A percentile compares a stretch with the other conserved stretches of the same genome.
Evolutionary conservation across 2,113 vertebrate species (phyloP).

Genomic region (Helogale parvula): DNA sequence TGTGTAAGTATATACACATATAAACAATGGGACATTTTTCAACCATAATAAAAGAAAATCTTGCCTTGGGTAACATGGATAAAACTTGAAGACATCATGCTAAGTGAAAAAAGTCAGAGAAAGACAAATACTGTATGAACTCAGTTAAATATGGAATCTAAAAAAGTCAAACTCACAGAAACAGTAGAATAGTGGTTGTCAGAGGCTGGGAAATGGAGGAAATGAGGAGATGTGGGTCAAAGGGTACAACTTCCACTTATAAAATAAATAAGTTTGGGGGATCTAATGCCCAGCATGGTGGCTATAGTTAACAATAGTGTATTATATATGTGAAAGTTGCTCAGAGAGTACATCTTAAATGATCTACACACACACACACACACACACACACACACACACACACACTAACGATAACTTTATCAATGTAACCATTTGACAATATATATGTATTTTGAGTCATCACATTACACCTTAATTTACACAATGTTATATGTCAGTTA

Average conservation of each 20-base stretch:
- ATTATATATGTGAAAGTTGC: background rate
- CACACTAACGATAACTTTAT: background rate
- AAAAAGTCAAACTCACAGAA: background rate
- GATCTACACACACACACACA: background rate
- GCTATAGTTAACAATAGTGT: background rate
- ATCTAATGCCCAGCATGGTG: background rate
- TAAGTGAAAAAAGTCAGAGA: slow-evolving; percentile 18
- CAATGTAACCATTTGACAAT: background rate
- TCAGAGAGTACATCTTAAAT: background rate
- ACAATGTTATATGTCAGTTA: background rate
- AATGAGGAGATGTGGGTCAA: background rate
- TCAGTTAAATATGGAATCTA: background rate
- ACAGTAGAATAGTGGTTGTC: background rate
- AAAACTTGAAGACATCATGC: background rate
- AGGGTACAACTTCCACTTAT: background rate
- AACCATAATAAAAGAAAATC: background rate
- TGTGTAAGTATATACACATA: background rate
- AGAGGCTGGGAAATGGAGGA: background rate
- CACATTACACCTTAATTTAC: background rate
- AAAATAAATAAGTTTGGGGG: background rate
- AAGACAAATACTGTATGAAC: background rate
- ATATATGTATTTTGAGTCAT: background rate
- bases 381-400: background rate
- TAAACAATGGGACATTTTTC: background rate
- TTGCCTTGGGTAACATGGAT: background rate